Conservation (phyloP, 1,140 invertebrate genomes). For the Plectus sambesii region DNA sequence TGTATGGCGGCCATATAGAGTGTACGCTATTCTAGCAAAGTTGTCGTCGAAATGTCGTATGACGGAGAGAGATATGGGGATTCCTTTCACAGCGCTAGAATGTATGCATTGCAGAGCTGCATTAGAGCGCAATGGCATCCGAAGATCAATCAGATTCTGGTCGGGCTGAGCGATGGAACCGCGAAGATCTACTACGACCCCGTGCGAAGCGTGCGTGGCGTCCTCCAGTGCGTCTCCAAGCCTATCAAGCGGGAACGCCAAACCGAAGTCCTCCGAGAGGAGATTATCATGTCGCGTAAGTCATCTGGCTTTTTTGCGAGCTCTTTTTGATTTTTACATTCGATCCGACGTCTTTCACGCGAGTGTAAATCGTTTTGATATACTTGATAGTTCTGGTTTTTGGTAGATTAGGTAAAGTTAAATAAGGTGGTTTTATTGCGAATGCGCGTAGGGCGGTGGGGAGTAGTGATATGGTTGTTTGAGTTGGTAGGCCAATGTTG, state of each 20-base stretch:
- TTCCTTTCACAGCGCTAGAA: too few relatives aligned
- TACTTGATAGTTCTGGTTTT: not conserved
- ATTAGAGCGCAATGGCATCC: conserved; percentile 90
- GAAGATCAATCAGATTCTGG: conserved; percentile 86
- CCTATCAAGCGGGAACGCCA: conserved; percentile 56
- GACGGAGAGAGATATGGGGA: too few relatives aligned
- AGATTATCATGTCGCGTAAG: conserved; percentile 82
- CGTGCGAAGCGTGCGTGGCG: conserved; percentile 70
- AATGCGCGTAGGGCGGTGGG: too few relatives aligned
- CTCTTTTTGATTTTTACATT: conserved; percentile 11
- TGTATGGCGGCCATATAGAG: too few relatives aligned
- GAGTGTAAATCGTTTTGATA: conserved; percentile 18
- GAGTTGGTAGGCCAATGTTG: too few relatives aligned
- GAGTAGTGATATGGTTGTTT: not conserved
- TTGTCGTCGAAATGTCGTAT: too few relatives aligned
- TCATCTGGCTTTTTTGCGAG: conserved; percentile 9
- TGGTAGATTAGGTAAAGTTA: too few relatives aligned
- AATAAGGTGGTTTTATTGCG: too few relatives aligned
- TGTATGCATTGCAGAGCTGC: conserved; percentile 54
- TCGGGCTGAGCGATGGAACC: conserved; percentile 77
- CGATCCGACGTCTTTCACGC: conserved; percentile 28
- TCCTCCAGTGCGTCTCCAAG: conserved; percentile 76
- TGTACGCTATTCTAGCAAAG: too few relatives aligned
- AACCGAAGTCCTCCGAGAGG: conserved; percentile 67
- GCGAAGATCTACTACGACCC: conserved; percentile 83